phyloP scores from a whole-genome alignment of 2,797 vertebrate species.

The Peromyscus aztecus region DNA sequence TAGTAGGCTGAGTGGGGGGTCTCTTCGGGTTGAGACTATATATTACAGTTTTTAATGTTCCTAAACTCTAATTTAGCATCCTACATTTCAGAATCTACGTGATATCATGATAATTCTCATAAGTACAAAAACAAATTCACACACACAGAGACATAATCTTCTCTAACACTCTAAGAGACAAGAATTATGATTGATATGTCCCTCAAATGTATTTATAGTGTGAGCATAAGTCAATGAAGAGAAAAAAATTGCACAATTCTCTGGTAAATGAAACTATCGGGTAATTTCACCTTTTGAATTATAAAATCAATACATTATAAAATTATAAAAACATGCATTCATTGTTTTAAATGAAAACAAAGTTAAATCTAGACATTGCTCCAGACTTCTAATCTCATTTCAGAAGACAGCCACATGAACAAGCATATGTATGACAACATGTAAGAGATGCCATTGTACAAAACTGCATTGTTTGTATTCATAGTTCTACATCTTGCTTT shows the following conservation, averaged over 20 bases:
- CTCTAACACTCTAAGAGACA: neutral
- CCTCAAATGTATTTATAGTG: neutral
- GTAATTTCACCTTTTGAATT: neutral
- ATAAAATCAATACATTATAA: neutral
- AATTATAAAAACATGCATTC: neutral
- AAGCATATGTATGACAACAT: neutral
- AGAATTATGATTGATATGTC: neutral
- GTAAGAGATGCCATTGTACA: neutral
- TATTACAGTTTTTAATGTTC: neutral
- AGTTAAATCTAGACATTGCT: neutral
- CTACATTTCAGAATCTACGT: neutral
- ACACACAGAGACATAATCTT: neutral
- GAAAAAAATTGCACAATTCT: neutral
- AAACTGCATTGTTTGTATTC: neutral
- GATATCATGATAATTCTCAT: neutral
- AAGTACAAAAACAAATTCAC: neutral
- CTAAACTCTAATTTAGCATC: neutral
- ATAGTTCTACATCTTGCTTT: neutral
- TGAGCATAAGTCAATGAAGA: neutral
- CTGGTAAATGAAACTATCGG: neutral
- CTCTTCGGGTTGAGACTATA: neutral
- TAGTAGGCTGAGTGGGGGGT: neutral
- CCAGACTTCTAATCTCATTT: neutral
- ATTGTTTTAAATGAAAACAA: neutral
- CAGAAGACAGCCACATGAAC: neutral